Evolutionary conservation across 2,888 invertebrate genomes (phyloP).

Genomic region (Labia minor): DNA sequence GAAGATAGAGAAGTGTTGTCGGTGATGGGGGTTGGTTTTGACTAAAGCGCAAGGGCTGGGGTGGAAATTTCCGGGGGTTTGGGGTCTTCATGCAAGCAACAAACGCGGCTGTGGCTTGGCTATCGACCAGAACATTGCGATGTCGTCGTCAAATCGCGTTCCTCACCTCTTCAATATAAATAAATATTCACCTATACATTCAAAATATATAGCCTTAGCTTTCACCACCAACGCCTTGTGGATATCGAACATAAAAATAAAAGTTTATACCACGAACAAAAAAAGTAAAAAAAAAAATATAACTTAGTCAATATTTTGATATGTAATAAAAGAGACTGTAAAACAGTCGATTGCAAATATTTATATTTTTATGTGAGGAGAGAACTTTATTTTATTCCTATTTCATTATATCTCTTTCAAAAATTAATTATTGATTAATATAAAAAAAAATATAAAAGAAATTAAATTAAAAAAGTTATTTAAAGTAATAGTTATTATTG

Average conservation of each 20-base stretch:
- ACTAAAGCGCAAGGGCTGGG: not conserved
- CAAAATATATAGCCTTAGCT: not conserved
- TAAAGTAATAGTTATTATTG: no score
- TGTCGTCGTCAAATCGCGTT: not conserved
- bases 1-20: constrained; percentile 8
- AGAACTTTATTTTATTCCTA: not conserved
- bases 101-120: constrained; percentile 3
- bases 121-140: constrained; percentile 4
- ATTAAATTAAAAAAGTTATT: no score
- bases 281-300: no score
- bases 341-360: not conserved
- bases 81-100: not conserved
- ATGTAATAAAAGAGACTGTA: not conserved
- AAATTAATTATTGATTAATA: no score
- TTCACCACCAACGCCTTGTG: not conserved
- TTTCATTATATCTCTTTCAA: not conserved
- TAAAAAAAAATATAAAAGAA: no score
- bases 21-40: constrained; percentile 1
- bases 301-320: not conserved
- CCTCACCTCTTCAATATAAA: constrained; percentile 5
- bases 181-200: not conserved
- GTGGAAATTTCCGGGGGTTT: not conserved
- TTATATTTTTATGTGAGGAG: not conserved
- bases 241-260: not conserved
- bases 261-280: not conserved